Evolutionary conservation across 2,888 invertebrate genomes (phyloP).

Genomic region (Campopleginae sp.): DNA sequence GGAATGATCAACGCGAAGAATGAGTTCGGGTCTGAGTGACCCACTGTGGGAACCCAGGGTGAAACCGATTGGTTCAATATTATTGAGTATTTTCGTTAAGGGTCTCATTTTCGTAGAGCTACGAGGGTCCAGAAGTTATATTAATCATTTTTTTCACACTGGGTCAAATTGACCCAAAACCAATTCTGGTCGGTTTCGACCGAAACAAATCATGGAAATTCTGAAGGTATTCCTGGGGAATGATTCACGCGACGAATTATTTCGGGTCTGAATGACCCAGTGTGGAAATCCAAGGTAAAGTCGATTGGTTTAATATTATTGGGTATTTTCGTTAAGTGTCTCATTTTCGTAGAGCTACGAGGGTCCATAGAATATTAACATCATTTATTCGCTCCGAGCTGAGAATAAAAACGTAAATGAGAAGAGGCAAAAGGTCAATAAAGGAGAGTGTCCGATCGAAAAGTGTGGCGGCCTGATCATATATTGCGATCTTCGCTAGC

Average conservation of each 20-base stretch:
- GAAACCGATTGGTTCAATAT: neutral
- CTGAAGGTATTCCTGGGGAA: too few species aligned
- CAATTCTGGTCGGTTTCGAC: too few species aligned
- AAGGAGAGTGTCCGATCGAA: conserved; percentile 3
- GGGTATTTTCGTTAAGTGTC: neutral
- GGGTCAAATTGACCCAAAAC: too few species aligned
- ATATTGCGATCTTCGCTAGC: conserved; percentile 23
- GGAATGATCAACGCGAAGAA: too few species aligned
- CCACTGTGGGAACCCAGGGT: too few species aligned
- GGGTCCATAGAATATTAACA: too few species aligned
- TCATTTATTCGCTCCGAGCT: neutral
- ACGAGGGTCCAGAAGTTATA: neutral
- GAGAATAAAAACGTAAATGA: conserved; percentile 6
- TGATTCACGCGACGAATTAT: too few species aligned
- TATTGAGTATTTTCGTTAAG: neutral
- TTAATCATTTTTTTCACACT: neutral
- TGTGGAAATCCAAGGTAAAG: too few species aligned
- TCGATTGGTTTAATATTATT: neutral
- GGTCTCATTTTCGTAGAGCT: neutral
- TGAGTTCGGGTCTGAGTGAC: too few species aligned
- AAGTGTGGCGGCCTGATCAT: neutral
- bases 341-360: neutral
- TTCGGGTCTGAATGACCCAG: too few species aligned
- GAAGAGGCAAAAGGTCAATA: neutral
- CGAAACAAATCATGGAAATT: too few species aligned